Conservation (phyloP, 2,113 vertebrate genomes). For the Naja naja region DNA sequence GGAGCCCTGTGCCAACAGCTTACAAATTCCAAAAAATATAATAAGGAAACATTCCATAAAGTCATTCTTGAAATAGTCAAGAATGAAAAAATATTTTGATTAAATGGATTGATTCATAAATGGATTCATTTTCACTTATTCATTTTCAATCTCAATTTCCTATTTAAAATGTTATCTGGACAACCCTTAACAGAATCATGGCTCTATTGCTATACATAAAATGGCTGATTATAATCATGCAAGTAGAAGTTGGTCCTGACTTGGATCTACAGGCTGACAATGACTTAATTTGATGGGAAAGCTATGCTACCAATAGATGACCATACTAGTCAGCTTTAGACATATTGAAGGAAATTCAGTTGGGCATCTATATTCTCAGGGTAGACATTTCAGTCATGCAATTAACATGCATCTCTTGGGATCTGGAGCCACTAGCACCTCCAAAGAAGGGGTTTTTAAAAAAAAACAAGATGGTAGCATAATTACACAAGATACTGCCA, state of each 20-base stretch:
- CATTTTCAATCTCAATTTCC: background rate
- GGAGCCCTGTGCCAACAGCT: background rate
- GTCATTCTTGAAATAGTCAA: background rate
- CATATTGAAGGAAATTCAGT: background rate
- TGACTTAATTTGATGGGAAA: conserved; percentile 24
- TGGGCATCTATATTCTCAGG: background rate
- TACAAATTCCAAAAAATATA: background rate
- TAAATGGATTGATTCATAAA: background rate
- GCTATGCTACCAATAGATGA: conserved; percentile 29
- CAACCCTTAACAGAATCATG: conserved; percentile 47
- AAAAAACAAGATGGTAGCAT: background rate
- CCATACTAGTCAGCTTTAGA: background rate
- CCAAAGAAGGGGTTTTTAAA: background rate
- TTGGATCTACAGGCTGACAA: conserved; percentile 34
- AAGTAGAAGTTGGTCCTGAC: conserved; percentile 31
- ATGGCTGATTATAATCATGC: conserved; percentile 31
- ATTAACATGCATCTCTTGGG: background rate
- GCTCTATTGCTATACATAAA: conserved; percentile 34
- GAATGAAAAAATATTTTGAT: background rate
- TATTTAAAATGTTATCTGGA: conserved; percentile 13
- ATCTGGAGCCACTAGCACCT: background rate
- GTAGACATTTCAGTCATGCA: background rate
- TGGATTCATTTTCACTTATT: background rate
- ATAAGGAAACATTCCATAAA: background rate
- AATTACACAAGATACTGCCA: too few relatives aligned